Evolutionary conservation across 2,113 vertebrate species (phyloP).

Genomic region (Tonatia bakeri): DNA sequence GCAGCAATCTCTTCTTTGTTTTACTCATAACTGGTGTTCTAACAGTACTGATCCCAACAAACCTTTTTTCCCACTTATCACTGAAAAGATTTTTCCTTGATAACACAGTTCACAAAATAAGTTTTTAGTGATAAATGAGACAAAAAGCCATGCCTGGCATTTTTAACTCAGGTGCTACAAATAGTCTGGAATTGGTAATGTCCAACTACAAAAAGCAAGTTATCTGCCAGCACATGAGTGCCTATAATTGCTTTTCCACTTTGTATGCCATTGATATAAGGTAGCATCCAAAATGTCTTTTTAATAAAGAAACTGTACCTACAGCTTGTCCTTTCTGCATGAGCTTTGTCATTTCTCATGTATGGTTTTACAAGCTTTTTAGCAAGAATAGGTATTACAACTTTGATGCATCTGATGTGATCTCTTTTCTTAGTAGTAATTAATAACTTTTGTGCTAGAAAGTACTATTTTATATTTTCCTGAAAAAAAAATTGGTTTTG

Average conservation of each 20-base stretch:
- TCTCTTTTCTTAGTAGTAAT: not conserved
- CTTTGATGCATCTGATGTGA: not conserved
- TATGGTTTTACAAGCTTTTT: conserved; percentile 1
- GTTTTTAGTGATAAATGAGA: not conserved
- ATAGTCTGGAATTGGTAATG: not conserved
- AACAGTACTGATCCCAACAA: not conserved
- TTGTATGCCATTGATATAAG: not conserved
- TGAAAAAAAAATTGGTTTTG: not conserved
- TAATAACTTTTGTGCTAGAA: not conserved
- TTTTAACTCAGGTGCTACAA: not conserved
- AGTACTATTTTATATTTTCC: conserved; percentile 15
- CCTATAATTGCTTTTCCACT: conserved; percentile 10
- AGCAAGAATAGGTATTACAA: not conserved
- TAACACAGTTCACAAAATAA: conserved; percentile 14
- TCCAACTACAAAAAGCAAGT: conserved; percentile 42
- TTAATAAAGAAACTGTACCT: conserved; percentile 40
- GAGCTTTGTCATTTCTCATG: not conserved
- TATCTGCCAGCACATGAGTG: not conserved
- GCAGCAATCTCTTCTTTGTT: not conserved
- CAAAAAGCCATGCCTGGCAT: not conserved
- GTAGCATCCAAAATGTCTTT: not conserved
- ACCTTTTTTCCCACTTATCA: not conserved
- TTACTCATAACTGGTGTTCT: not conserved
- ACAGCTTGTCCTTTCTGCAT: not conserved
- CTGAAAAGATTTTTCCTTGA: conserved; percentile 27